Evolutionary conservation across 2,797 vertebrate species (phyloP).

Genomic region (Potorous gilbertii): DNA sequence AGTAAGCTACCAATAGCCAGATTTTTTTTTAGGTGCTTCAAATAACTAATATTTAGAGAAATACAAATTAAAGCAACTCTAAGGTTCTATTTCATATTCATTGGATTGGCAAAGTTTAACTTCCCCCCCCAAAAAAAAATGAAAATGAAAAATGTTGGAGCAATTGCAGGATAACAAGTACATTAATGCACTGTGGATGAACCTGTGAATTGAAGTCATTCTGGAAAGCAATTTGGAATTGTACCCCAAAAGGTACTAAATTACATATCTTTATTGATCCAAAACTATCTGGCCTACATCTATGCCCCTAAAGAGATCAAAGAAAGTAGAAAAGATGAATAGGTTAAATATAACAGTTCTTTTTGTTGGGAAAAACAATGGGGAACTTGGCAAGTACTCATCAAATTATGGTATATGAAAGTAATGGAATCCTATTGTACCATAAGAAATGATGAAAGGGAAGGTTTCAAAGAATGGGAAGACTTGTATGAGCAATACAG

Average conservation of each 20-base stretch:
- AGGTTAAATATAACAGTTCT: background rate
- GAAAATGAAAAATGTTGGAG: background rate
- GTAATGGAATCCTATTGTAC: background rate
- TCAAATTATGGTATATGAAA: background rate
- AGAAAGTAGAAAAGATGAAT: background rate
- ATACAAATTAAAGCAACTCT: background rate
- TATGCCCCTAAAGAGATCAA: background rate
- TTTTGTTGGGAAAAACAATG: background rate
- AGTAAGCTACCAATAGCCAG: background rate
- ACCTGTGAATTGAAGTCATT: background rate
- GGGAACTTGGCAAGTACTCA: background rate
- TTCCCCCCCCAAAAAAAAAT: background rate
- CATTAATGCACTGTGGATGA: background rate
- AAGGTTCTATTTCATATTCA: background rate
- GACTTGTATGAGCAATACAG: background rate
- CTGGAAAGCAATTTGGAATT: background rate
- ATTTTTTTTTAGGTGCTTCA: background rate
- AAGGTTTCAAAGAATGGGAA: background rate
- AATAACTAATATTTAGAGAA: background rate
- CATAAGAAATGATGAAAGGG: background rate
- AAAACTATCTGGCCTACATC: background rate
- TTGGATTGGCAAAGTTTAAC: background rate
- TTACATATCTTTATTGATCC: background rate
- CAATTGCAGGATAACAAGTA: background rate
- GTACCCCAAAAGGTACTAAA: background rate